These are phyloP conservation scores for Phymastichus coffea DNA, from an alignment of 1,140 invertebrate species.

Conservation along the genomic window DNA sequence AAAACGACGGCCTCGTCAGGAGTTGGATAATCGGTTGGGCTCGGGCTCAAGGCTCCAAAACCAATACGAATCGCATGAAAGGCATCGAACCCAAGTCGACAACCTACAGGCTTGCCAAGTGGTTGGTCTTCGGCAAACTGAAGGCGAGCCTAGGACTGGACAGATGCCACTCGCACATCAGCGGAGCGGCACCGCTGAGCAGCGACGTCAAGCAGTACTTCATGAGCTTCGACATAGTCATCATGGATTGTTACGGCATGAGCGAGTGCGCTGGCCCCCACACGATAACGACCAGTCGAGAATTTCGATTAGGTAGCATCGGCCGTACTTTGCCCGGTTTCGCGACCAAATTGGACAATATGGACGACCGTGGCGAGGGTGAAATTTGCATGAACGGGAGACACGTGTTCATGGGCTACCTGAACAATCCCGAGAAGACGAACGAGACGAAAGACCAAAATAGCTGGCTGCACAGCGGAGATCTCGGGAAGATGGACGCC, in stretches of 20 bases:
- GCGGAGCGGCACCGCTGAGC: conserved; percentile 82
- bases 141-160: conserved; percentile 75
- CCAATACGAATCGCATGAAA: conserved; percentile 72
- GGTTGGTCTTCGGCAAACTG: conserved; percentile 76
- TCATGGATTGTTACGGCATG: conserved; percentile 82
- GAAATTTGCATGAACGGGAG: conserved; percentile 79
- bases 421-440: conserved; percentile 77
- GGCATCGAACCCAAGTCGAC: conserved; percentile 63
- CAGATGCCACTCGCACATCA: conserved; percentile 66
- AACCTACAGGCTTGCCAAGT: conserved; percentile 70
- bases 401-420: conserved; percentile 87
- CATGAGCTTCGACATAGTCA: conserved; percentile 77
- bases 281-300: conserved; percentile 54
- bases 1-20: conserved; percentile 66
- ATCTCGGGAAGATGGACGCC: conserved; percentile 76
- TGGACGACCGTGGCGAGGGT: conserved; percentile 72
- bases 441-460: conserved; percentile 70
- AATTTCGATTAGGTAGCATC: conserved; percentile 65
- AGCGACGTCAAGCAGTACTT: conserved; percentile 84
- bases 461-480: conserved; percentile 81
- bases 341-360: conserved; percentile 67
- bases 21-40: conserved; percentile 75
- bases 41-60: conserved; percentile 70
- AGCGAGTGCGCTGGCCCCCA: conserved; percentile 80
- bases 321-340: conserved; percentile 66